Evolutionary conservation across 1,140 invertebrate species (phyloP).

Genomic region (Eufriesea mexicana): DNA sequence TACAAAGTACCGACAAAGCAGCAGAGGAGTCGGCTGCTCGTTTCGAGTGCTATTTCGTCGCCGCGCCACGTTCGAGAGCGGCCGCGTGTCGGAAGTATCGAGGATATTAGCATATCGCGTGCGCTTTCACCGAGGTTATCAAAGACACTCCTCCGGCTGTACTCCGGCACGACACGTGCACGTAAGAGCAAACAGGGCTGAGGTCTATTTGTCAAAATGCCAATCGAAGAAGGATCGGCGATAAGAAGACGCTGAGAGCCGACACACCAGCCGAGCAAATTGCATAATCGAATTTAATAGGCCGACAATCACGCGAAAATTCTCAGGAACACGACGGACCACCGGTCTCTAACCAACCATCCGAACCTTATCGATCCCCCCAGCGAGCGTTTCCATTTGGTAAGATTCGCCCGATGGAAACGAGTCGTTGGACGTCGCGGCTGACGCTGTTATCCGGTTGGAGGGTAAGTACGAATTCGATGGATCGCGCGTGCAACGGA

Average conservation of each 20-base stretch:
- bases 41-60: constrained; percentile 53
- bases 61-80: constrained; percentile 1
- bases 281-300: constrained; percentile 13
- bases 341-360: constrained; percentile 11
- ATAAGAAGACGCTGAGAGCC: neutral
- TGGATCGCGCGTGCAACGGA: neutral
- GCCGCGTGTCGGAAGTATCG: constrained; percentile 53
- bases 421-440: neutral
- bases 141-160: constrained; percentile 13
- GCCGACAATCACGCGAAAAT: constrained; percentile 4
- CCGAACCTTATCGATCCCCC: constrained; percentile 8
- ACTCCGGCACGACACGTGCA: neutral
- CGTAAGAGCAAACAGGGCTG: neutral
- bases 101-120: constrained; percentile 68
- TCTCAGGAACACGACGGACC: neutral
- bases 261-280: neutral
- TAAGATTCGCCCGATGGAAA: neutral
- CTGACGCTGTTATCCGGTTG: neutral
- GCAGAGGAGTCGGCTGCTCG: constrained; percentile 28
- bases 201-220: constrained; percentile 31
- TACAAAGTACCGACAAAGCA: constrained; percentile 32
- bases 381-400: neutral
- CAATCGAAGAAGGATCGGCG: neutral
- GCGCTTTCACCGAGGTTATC: constrained; percentile 63
- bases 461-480: neutral